phyloP scores from a whole-genome alignment of 2,797 vertebrate genomes.

The Sebastes iracundus region DNA sequence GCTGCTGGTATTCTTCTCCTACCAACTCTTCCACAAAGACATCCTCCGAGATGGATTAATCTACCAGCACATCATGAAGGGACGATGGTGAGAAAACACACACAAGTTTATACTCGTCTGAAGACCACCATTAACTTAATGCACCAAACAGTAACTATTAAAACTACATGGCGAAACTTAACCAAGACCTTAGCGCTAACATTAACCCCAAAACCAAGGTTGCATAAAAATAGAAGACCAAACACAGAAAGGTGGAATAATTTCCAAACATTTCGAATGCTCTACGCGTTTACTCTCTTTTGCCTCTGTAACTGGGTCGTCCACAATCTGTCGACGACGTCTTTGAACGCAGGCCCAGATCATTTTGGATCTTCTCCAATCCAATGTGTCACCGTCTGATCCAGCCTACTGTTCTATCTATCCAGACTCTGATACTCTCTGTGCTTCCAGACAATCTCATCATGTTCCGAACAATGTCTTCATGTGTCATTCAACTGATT shows the following conservation, averaged over 20 bases:
- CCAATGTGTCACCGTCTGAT: slow-evolving; percentile 28
- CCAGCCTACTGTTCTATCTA: slow-evolving; percentile 14
- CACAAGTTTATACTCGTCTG: background rate
- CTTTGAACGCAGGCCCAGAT: slow-evolving; percentile 25
- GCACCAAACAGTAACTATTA: background rate
- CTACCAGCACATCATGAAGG: slow-evolving; percentile 92
- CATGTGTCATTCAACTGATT: slow-evolving; percentile 13
- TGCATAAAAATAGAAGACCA: background rate
- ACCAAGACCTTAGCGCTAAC: background rate
- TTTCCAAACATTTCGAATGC: background rate
- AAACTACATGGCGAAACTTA: background rate
- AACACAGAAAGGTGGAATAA: background rate
- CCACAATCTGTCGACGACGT: slow-evolving; percentile 22
- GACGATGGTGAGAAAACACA: slow-evolving; percentile 88
- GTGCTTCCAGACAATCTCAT: slow-evolving; percentile 25
- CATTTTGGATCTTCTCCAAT: slow-evolving; percentile 29
- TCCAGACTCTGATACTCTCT: slow-evolving; percentile 15
- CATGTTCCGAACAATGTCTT: slow-evolving; percentile 16
- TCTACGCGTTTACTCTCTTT: background rate
- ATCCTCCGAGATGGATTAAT: slow-evolving; percentile 90
- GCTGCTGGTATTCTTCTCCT: slow-evolving; percentile 93
- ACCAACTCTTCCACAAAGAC: slow-evolving; percentile 97
- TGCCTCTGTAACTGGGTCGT: slow-evolving; percentile 2
- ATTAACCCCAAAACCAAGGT: background rate
- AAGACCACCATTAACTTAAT: background rate